Percentiles rank a stretch among this genome's conserved stretches.
These are phyloP conservation scores for Argyresthia goedartella DNA, from an alignment of 2,888 invertebrate species.

Conservation along the genomic window DNA sequence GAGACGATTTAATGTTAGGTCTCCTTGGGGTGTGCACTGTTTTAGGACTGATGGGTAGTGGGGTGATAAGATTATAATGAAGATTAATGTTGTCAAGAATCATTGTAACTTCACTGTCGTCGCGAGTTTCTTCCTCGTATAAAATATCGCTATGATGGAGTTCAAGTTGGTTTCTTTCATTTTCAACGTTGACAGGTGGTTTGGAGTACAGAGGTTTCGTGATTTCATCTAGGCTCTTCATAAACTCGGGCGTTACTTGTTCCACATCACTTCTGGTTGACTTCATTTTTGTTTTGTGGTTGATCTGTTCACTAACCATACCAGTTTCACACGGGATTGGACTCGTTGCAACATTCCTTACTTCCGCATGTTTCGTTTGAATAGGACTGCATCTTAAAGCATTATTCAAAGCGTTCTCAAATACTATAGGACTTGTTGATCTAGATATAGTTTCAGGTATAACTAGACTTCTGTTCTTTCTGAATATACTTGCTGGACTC, in stretches of 20 bases:
- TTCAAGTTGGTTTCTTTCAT: slow-evolving; percentile 2
- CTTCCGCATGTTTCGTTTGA: slow-evolving; percentile 1
- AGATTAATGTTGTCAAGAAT: slow-evolving; percentile 41
- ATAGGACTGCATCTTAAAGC: background rate
- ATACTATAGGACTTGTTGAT: background rate
- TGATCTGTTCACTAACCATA: too few relatives aligned
- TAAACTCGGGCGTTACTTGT: too few relatives aligned
- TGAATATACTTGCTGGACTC: slow-evolving; percentile 3
- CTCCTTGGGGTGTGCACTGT: background rate
- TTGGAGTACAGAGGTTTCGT: too few relatives aligned
- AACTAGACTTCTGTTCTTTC: background rate
- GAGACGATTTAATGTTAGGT: too few relatives aligned
- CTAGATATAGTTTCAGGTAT: background rate
- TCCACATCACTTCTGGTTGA: too few relatives aligned
- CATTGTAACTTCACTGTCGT: slow-evolving; percentile 40
- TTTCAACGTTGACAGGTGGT: slow-evolving; percentile 8
- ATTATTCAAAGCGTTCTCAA: background rate
- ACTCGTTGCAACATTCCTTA: slow-evolving; percentile 15
- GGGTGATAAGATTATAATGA: slow-evolving; percentile 28
- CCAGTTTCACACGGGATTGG: slow-evolving; percentile 7
- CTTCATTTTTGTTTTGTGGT: too few relatives aligned
- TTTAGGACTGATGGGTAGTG: slow-evolving; percentile 37
- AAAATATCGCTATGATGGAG: background rate
- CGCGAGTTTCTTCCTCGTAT: background rate
- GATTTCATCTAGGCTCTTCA: too few relatives aligned